These are phyloP conservation scores for Baryphthengus martii DNA, from an alignment of 2,113 vertebrate genomes.

Conservation along the genomic window DNA sequence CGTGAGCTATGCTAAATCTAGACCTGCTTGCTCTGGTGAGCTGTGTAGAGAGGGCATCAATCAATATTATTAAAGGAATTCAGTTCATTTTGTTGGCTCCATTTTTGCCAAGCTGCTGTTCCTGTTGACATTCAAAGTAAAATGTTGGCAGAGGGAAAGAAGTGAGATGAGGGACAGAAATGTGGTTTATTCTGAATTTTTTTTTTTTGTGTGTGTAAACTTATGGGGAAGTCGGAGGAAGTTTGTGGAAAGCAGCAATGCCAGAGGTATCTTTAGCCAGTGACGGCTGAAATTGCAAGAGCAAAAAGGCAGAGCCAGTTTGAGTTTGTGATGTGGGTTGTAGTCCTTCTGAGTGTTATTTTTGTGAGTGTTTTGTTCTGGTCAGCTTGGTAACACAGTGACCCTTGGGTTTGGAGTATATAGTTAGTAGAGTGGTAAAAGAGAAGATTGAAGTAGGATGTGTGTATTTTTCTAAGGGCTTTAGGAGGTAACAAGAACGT, in stretches of 20 bases:
- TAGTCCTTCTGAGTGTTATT: constrained; percentile 20
- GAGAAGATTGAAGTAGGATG: neutral
- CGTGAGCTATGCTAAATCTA: constrained; percentile 31
- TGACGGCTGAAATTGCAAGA: constrained; percentile 34
- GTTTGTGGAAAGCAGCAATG: constrained; percentile 20
- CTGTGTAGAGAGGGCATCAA: neutral
- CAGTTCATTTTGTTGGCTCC: constrained; percentile 5
- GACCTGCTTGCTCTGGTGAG: constrained; percentile 15
- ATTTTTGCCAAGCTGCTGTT: constrained; percentile 2
- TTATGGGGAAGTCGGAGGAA: constrained; percentile 3
- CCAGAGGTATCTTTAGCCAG: constrained; percentile 33
- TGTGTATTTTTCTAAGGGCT: neutral
- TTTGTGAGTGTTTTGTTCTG: constrained; percentile 43
- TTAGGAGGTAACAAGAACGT: neutral
- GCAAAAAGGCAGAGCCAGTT: neutral
- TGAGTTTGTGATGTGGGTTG: constrained; percentile 50
- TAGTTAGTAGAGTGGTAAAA: constrained; percentile 16
- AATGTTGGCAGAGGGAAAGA: constrained; percentile 12
- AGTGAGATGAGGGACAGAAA: neutral
- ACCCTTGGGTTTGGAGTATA: neutral
- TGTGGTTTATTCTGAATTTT: neutral
- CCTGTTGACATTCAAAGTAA: constrained; percentile 34
- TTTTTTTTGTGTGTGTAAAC: neutral
- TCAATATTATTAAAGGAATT: constrained; percentile 33
- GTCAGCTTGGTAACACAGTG: constrained; percentile 18